Evolutionary conservation across 2,888 invertebrate species (phyloP), one percentile per base, ranked within the genome.

Genomic region (Dinocampus coccinellae): DNA sequence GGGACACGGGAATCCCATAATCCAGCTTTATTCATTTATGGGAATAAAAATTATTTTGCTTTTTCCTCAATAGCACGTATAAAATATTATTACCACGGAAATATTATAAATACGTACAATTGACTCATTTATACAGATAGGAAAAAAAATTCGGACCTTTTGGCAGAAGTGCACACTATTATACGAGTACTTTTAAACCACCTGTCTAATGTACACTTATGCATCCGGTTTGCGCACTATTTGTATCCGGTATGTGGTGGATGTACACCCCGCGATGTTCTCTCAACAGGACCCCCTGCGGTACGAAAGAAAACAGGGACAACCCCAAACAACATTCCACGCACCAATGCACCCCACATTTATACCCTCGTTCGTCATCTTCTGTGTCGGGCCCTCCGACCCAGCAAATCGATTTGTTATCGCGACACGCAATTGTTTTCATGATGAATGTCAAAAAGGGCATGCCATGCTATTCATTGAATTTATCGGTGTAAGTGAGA

Each of bases 201-300:
- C 85, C 85, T 85, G 85, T 84, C 85, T 85, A 84, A 85, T 84
- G 78, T 81, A 76, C 77, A 82, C 77, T 82, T 77, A 72, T 75
- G 77, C 78, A 82, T 85, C 84, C 84, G 83, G 83, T 80, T 68
- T 73, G 73, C 75, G 77, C 77, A 76, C 74, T 73, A 80, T 75
- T n/a, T 77, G 81, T 84, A 83, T 85, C 85, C 85, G 84, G 84
- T 82, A 77, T 78, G 77, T 71, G 70, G 82, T 82, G 82, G 83
- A 82, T 79, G 79, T 72, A 72, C 77, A 81, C 81, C 80, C 81
- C 80, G 78, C 69, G 81, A 82, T 81, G 80, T 82, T 78, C 79
- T 79, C 79, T 75, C 73, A 75, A 70, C 70, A 39, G 63, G n/a
- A 34, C 24, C 65, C 61, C 67, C 55, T 26, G 63, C 16, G 36